Percentiles rank a stretch among this genome's conserved stretches.
These are phyloP conservation scores for Ptyas mucosa DNA, from an alignment of 2,113 vertebrate species.

Conservation along the genomic window DNA sequence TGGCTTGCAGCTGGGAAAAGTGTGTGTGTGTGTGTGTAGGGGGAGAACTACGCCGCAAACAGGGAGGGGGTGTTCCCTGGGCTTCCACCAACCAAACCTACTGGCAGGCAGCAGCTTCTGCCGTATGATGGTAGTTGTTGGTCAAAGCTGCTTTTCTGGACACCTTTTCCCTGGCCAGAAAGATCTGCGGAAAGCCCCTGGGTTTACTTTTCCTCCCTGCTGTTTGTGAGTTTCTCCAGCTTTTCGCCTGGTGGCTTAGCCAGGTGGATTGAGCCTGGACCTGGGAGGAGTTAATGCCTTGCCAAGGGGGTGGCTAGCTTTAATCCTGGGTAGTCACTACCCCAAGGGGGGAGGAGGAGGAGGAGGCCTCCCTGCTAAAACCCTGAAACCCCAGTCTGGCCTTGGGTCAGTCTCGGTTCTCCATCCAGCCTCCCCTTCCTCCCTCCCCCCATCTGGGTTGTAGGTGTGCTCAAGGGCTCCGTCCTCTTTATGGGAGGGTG, in stretches of 20 bases:
- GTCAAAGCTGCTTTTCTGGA: not conserved
- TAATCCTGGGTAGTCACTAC: not conserved
- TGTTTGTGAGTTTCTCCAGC: not conserved
- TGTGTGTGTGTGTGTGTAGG: no score
- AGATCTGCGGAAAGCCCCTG: no score
- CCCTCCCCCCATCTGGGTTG: not conserved
- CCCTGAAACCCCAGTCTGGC: not conserved
- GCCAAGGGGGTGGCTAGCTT: not conserved
- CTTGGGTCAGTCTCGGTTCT: not conserved
- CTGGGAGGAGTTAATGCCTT: not conserved
- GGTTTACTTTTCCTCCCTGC: not conserved
- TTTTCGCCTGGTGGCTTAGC: not conserved
- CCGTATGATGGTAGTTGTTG: not conserved
- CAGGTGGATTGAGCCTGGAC: not conserved
- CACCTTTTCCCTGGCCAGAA: not conserved
- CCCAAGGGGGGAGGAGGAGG: not conserved
- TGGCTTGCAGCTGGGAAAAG: not conserved
- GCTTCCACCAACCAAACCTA: not conserved
- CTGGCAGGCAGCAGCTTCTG: not conserved
- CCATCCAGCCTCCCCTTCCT: not conserved
- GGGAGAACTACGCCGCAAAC: not conserved
- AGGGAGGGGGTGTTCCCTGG: not conserved
- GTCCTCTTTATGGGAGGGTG: no score
- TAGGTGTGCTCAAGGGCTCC: not conserved
- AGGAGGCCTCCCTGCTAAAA: not conserved